These are phyloP conservation scores for Acronicta alni DNA, from an alignment of 2,888 invertebrate genomes.

Conservation along the genomic window DNA sequence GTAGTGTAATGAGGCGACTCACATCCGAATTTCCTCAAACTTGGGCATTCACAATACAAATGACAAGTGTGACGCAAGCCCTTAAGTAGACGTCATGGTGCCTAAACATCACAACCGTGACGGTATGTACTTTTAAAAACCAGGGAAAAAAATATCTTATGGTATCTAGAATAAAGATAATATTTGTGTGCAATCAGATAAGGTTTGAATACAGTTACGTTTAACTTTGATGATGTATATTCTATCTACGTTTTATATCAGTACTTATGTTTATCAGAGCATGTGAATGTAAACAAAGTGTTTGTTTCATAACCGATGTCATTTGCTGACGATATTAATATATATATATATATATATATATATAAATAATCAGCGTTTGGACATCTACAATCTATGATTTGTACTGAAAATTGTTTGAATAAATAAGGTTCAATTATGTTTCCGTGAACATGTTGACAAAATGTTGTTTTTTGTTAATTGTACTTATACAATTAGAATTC, in stretches of 20 bases:
- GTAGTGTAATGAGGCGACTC: constrained; percentile 47
- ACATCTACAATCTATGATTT: too few species aligned
- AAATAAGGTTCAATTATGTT: too few species aligned
- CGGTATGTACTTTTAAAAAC: constrained; percentile 24
- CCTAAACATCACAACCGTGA: constrained; percentile 61
- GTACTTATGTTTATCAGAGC: constrained; percentile 28
- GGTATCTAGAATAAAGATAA: not conserved
- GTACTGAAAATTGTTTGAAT: too few species aligned
- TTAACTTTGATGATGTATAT: constrained; percentile 14
- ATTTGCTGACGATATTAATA: not conserved
- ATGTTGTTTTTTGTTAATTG: too few species aligned
- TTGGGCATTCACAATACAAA: constrained; percentile 47
- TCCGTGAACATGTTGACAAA: too few species aligned
- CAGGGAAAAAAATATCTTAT: constrained; percentile 23
- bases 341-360: not conserved
- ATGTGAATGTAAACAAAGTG: constrained; percentile 20
- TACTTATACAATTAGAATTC: too few species aligned
- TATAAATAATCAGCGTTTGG: too few species aligned
- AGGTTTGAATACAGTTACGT: constrained; percentile 29
- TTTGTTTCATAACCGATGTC: not conserved
- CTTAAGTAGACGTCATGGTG: constrained; percentile 64
- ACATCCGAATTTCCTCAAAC: constrained; percentile 44
- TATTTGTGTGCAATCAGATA: not conserved
- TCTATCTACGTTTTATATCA: constrained; percentile 24
- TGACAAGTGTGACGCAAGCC: constrained; percentile 49